Percentiles rank a stretch among this genome's conserved stretches.
phyloP scores from a whole-genome alignment of 2,113 vertebrate genomes.

The Capra hircus region DNA sequence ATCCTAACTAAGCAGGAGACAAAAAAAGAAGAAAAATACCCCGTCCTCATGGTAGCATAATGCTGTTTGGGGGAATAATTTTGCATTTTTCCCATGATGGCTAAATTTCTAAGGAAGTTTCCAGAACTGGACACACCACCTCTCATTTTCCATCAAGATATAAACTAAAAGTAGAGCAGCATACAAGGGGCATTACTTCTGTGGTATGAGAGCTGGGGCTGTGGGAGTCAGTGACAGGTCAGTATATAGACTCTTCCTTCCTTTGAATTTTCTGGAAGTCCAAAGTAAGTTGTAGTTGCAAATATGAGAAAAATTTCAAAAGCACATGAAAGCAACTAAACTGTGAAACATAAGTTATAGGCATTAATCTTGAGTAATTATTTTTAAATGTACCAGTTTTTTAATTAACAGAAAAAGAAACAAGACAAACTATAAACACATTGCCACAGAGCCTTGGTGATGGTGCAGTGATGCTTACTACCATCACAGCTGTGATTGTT shows the following conservation, averaged over 20 bases:
- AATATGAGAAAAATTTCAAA: neutral
- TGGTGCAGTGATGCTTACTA: neutral
- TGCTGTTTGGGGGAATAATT: neutral
- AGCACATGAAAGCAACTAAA: neutral
- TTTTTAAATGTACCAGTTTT: neutral
- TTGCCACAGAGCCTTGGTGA: neutral
- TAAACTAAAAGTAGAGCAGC: neutral
- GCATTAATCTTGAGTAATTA: neutral
- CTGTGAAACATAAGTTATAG: neutral
- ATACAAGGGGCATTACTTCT: neutral
- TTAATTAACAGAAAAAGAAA: constrained; percentile 3
- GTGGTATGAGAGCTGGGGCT: neutral
- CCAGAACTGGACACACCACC: neutral
- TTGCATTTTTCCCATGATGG: neutral
- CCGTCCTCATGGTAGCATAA: neutral
- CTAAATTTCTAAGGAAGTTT: neutral
- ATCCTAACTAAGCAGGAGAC: neutral
- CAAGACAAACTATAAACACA: neutral
- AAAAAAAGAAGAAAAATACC: neutral
- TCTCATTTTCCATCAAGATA: neutral
- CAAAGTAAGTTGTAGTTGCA: neutral
- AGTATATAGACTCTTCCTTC: accelerated
- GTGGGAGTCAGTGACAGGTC: neutral
- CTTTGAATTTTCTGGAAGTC: neutral
- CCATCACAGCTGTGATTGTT: neutral